Evolutionary conservation across 2,797 vertebrate genomes (phyloP), one percentile per base, ranked within the genome.

Genomic region (Spinus olivaceus): DNA sequence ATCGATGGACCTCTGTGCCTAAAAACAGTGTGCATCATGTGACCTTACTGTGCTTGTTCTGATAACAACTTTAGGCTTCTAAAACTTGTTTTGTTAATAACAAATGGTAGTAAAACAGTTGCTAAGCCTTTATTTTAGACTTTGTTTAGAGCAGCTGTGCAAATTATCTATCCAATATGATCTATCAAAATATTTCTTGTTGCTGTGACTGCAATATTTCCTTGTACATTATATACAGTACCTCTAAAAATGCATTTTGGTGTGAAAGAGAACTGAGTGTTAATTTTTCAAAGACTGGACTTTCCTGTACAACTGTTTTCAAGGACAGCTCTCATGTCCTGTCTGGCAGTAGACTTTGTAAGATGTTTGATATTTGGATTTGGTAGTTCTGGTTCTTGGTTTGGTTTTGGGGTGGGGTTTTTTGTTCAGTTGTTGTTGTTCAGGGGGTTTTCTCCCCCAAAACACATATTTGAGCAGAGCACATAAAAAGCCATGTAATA

Each of bases 401-500:
- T 84, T 51, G 12, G 0, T 0, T 23, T 35, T 61, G 14, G 4
- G 32, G 7, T 12, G 18, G 3, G 3, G 19, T 22, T 44, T 7
- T 14, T 50, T 51, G 2, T 5, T 21, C 47, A 20, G 13, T 61
- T 9, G 20, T 42, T 73, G 23, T 22, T 64, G 9, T n/a, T 82
- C 39, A 8, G 28, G 9, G 0, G 0, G 27, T 33, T 39, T 66
- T 27, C 22, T 25, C 8, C 9, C 5, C 9, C 10, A 4, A 5
- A 81, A 65, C 53, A 54, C 63, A 25, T 56, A 59, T 10, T 33
- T 46, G 21, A 64, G 41, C 12, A 66, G 16, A 87, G 19, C 18
- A 14, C 4, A 3, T 30, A n/a, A 37, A 78, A 79, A 69, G 13
- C 23, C 18, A 1, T 57, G 24, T 22, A 42, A 25, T 82, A 9